These are phyloP conservation scores for Gadopsis marmoratus DNA, from an alignment of 2,797 vertebrate species.

Conservation along the genomic window DNA sequence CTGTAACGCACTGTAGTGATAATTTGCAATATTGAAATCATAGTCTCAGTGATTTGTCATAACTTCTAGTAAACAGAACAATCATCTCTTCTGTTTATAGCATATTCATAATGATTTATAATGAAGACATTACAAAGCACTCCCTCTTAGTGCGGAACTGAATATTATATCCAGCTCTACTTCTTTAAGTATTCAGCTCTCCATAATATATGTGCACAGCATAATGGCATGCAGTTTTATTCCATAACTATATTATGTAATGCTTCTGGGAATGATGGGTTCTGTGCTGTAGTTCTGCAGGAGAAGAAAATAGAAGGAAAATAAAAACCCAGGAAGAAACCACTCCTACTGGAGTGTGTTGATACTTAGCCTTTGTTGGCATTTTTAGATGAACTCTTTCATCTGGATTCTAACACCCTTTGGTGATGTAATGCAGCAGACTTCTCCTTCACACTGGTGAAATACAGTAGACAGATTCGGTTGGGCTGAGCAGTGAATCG, in stretches of 20 bases:
- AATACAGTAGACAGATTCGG: not conserved
- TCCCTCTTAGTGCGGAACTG: constrained; percentile 12
- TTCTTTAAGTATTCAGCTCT: constrained; percentile 37
- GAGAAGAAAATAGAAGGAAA: constrained; percentile 18
- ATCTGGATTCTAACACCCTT: constrained; percentile 29
- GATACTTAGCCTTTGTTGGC: constrained; percentile 34
- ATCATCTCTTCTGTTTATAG: not conserved
- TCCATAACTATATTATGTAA: constrained; percentile 63
- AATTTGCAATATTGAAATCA: not conserved
- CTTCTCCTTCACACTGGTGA: constrained; percentile 28
- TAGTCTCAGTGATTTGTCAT: not conserved
- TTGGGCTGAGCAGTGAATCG: not conserved
- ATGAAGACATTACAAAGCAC: constrained; percentile 1
- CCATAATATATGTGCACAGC: constrained; percentile 55
- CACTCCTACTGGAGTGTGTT: constrained; percentile 45
- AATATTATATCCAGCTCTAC: constrained; percentile 45
- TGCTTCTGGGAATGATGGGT: constrained; percentile 56
- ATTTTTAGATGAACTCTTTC: constrained; percentile 51
- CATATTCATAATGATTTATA: not conserved
- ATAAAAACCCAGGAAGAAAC: constrained; percentile 33
- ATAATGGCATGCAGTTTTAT: constrained; percentile 62
- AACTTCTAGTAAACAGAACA: not conserved
- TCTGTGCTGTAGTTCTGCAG: constrained; percentile 29
- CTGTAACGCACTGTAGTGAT: not conserved
- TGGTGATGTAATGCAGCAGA: constrained; percentile 38